Conservation (phyloP, 2,888 invertebrate genomes). For the Yponomeuta cagnagella region DNA sequence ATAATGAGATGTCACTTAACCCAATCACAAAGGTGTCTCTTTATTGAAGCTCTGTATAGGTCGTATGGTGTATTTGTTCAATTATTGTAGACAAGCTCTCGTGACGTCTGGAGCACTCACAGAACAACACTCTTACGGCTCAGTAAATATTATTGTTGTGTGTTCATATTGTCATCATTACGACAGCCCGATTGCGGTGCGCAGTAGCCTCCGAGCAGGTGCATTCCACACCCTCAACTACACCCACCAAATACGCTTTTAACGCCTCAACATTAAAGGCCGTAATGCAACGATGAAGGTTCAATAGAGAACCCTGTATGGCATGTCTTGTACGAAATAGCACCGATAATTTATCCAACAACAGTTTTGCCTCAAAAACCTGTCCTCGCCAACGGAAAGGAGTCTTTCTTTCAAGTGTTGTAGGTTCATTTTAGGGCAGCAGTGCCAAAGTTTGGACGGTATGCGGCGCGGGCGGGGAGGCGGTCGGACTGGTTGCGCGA, state of each 20-base stretch:
- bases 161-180: conserved; percentile 20
- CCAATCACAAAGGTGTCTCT: no score
- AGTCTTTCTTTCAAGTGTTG: conserved; percentile 26
- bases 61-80: no score
- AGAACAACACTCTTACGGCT: not conserved
- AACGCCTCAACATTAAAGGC: conserved; percentile 39
- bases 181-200: conserved; percentile 32
- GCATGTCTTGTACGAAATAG: conserved; percentile 63
- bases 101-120: not conserved
- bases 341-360: conserved; percentile 38
- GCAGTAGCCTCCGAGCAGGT: conserved; percentile 55
- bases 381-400: conserved; percentile 20
- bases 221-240: conserved; percentile 36
- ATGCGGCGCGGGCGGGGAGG: conserved; percentile 44
- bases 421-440: conserved; percentile 33
- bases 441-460: conserved; percentile 49
- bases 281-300: conserved; percentile 36
- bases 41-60: no score
- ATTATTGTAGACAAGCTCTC: not conserved
- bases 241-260: conserved; percentile 36
- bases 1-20: no score
- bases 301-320: conserved; percentile 63
- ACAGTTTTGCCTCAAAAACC: conserved; percentile 26
- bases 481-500: conserved; percentile 72
- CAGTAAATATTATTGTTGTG: conserved; percentile 43